Percentiles rank a stretch among this genome's conserved stretches.
phyloP scores from a whole-genome alignment of 2,113 vertebrate species.

The Xenus cinereus region DNA sequence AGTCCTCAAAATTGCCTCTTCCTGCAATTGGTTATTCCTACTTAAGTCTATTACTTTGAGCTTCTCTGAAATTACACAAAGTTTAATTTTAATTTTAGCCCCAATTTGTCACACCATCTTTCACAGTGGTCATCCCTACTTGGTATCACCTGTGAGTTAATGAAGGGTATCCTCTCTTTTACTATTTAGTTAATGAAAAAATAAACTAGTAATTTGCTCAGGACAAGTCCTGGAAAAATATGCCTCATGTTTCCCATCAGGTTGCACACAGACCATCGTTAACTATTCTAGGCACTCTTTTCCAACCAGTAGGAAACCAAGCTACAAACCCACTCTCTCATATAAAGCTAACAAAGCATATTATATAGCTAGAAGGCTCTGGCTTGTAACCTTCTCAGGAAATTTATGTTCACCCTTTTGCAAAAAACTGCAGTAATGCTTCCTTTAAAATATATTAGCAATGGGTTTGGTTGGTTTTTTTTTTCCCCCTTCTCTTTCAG shows the following conservation, averaged over 20 bases:
- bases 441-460: not conserved
- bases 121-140: not conserved
- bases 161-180: not conserved
- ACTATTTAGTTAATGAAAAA: not conserved
- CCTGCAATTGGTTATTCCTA: not conserved
- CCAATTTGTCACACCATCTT: not conserved
- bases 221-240: not conserved
- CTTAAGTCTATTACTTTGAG: not conserved
- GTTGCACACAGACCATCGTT: not conserved
- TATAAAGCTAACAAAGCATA: not conserved
- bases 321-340: not conserved
- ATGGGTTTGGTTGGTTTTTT: not conserved
- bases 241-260: accelerated
- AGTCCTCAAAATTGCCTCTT: not conserved
- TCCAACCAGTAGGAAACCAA: not conserved
- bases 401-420: not conserved
- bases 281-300: not conserved
- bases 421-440: not conserved
- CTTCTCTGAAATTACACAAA: not conserved
- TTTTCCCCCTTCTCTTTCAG: too few species aligned
- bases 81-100: not conserved
- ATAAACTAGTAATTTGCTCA: not conserved
- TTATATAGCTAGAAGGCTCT: not conserved
- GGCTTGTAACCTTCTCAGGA: not conserved
- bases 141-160: not conserved